Conservation (phyloP, 2,113 vertebrate species). For the Muntiacus reevesi region DNA sequence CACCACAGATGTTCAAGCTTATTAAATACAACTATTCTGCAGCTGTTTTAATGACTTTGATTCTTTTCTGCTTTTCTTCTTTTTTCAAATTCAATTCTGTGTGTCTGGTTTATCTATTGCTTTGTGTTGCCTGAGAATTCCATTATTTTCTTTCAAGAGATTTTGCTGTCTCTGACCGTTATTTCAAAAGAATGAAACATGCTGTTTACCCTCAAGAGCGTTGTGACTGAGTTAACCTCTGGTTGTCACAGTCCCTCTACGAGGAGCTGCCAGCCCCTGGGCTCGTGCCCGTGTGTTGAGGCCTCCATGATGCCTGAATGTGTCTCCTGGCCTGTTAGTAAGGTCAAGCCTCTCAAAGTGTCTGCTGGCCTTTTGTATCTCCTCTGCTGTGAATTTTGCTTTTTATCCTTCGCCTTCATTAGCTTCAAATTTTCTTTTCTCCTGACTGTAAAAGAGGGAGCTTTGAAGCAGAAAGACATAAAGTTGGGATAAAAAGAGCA, state of each 20-base stretch:
- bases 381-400: neutral
- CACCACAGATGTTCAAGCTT: neutral
- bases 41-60: slow-evolving; percentile 28
- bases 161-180: slow-evolving; percentile 19
- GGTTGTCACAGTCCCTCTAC: neutral
- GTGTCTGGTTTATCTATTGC: neutral
- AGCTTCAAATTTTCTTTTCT: neutral
- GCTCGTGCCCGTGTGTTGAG: neutral
- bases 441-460: neutral
- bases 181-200: slow-evolving; percentile 25
- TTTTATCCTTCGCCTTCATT: neutral
- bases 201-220: neutral
- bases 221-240: neutral
- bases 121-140: slow-evolving; percentile 4
- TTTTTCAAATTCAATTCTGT: neutral
- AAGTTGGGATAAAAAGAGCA: neutral
- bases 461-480: neutral
- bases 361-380: neutral
- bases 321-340: neutral
- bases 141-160: slow-evolving; percentile 5
- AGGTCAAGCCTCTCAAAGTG: neutral
- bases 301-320: neutral
- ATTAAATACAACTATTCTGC: neutral
- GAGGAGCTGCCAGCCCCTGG: neutral
- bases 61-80: neutral